Evolutionary conservation across 2,888 invertebrate genomes (phyloP).

Genomic region (Drosophila helvetica): DNA sequence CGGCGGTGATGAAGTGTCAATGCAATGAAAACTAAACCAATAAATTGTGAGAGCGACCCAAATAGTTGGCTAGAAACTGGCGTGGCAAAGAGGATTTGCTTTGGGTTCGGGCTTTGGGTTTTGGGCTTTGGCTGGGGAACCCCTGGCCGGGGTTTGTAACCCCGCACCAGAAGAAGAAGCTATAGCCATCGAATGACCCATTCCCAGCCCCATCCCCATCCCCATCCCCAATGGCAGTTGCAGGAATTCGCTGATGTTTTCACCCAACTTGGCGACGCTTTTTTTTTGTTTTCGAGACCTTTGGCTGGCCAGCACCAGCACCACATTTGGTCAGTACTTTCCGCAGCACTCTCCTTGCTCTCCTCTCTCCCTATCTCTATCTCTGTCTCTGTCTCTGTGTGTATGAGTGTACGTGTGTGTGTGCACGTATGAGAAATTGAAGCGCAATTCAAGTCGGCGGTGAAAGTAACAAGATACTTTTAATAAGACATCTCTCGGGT

Average conservation of each 20-base stretch:
- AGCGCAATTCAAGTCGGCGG: slow-evolving; percentile 75
- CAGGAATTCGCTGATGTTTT: slow-evolving; percentile 9
- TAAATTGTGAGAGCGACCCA: slow-evolving; percentile 80
- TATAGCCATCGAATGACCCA: slow-evolving; percentile 5
- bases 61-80: slow-evolving; percentile 78
- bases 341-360: slow-evolving; percentile 14
- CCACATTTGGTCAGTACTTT: slow-evolving; percentile 60
- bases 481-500: slow-evolving; percentile 75
- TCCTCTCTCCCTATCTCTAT: neutral
- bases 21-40: slow-evolving; percentile 81
- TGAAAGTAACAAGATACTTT: slow-evolving; percentile 80
- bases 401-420: slow-evolving; percentile 8
- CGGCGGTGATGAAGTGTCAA: slow-evolving; percentile 79
- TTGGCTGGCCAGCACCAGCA: slow-evolving; percentile 1
- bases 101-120: neutral
- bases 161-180: slow-evolving; percentile 16
- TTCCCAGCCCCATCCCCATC: too few species aligned
- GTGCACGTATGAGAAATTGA: slow-evolving; percentile 69
- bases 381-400: neutral
- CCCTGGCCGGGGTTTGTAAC: too few species aligned
- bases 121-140: neutral
- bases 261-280: slow-evolving; percentile 11
- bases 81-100: slow-evolving; percentile 71
- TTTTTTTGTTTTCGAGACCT: slow-evolving; percentile 15
- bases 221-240: neutral